Evolutionary conservation across 2,888 invertebrate species (phyloP), one percentile per base, ranked within the genome.

Genomic region (Herminia tarsipennalis): DNA sequence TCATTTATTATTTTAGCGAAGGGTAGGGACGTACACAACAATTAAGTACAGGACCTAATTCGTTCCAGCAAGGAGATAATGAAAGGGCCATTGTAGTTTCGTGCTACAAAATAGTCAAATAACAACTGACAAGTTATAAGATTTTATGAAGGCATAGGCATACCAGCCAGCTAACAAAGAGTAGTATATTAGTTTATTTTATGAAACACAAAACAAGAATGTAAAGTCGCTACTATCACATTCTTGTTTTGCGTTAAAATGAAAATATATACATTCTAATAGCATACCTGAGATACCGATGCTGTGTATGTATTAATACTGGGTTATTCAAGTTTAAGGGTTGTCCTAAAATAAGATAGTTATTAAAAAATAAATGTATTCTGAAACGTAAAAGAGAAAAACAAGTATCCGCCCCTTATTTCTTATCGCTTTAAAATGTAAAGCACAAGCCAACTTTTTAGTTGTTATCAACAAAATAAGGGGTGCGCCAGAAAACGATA

Each of bases 351-450:
- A 21, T 14, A 8, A 27, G 0, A n/a, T 13, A 5, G n/a, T 16
- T 17, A 30, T 43, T 9, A 33, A 48, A 45, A 40, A 56, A 56
- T 46, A 56, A 32, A 42, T 46, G 45, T 38, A 30, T n/a, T 22
- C 28, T 44, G 53, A 48, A 49, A 24, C 35, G 51, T 57, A 55
- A 39, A 34, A 10, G 5, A 20, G 18, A 18, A 34, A 56, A 49
- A 53, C 40, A 35, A 14, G 27, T 45, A 47, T 49, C 46, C 41
- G 33, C 36, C 51, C 55, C 36, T 30, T 13, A n/a, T 13, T 21
- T 46, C 43, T 54, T 37, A 30, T 49, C 38, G 16, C 32, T 37
- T 56, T 62, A 17, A 53, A n/a, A 46, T 50, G 24, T 28, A 25
- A 45, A 45, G 38, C 39, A 45, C 41, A 35, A 34, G 41, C 27